Base-by-base conservation (phyloP, 2,113 vertebrate genomes). In the Malurus melanocephalus region DNA sequence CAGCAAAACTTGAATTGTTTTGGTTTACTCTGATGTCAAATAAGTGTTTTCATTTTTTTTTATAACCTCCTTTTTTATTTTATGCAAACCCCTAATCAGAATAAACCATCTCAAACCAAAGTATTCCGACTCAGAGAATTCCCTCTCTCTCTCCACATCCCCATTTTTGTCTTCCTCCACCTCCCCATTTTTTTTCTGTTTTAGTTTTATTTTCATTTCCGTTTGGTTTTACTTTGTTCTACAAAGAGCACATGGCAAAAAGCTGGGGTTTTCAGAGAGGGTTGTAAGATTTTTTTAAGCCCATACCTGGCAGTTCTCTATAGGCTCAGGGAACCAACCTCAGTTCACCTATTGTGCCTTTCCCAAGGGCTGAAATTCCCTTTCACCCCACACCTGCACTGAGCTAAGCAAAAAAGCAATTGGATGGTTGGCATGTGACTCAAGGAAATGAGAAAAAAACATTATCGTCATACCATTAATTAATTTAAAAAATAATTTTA, bases 51-150 rank as follows among this genome's bases (percentile, higher is more conserved):
- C 2, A 0, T 4, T 27, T 48, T 13, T n/a, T 46, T 16, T 26
- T 24, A 49, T 35, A 22, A 22, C 6, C 5, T 32, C 9, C 4
- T 24, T 38, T 62, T 87, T 45, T 74, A 46, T 55, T 80, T 66
- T 28, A 40, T 68, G 53, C 23, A 83, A 85, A 12, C 2, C 17
- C 7, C 13, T 80, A 55, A 35, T 53, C 30, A 68, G 28, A 90
- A 90, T 79, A 93, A 86, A 92, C 26, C 0, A 64, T 10, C 42
- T 84, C 22, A 93, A 80, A 56, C 3, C 40, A 67, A 83, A 75
- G 48, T 22, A 45, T 22, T 85, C 35, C 24, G 6, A 40, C 53
- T 65, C 53, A 61, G 43, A 75, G 32, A 56, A 57, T 75, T 72
- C 11, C 45, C 5, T 26, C 16, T 46, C 28, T 64, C 6, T 33